Evolutionary conservation across 2,113 vertebrate genomes (phyloP), one percentile per base, ranked within the genome.

Genomic region (Chionodraco myersi): DNA sequence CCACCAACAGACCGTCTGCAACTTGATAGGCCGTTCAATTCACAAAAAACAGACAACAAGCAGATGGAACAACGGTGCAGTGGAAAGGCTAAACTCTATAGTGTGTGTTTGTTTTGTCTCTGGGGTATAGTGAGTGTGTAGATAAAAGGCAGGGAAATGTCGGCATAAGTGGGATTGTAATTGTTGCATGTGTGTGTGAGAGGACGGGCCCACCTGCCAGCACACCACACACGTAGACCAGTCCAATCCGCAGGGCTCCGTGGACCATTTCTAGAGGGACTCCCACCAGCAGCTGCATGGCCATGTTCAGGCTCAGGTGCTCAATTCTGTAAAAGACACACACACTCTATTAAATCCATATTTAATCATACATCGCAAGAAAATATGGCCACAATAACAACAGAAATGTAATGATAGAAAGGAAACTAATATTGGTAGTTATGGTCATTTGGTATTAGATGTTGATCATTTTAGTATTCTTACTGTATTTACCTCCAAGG

Each of bases 211-310:
- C 94, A 99, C 98, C 98, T 97, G 98, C 98, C 79, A 99, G 93
- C n/a, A 97, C 96, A 3, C 98, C 98, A 11, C 97, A 97, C 76
- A 96, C 62, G 5, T 99, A 99, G 83, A 99, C 94, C 64, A 99
- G 95, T 72, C 96, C 97, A 12, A 99, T 98, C 86, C 97, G 95
- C 15, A 96, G 89, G 8, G 97, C 97, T 85, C 98, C 98, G 0
- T 99, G 98, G 54, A 99, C 98, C 98, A 99, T 99, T 92, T 99
- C 98, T 88, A 99, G 92, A 18, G 98, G 98, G 78, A 99, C 96
- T 47, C 98, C 98, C 79, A 99, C 97, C 91, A 99, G 92, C 86
- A 99, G 96, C 93, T 99, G 98, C 94, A 99, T 96, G 79, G 95
- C 96, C 95, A 99, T 96, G 59, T 98, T 99, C 84, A 99, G 95